Evolutionary conservation across 1,140 invertebrate species (phyloP).

Genomic region (Orius insidiosus): DNA sequence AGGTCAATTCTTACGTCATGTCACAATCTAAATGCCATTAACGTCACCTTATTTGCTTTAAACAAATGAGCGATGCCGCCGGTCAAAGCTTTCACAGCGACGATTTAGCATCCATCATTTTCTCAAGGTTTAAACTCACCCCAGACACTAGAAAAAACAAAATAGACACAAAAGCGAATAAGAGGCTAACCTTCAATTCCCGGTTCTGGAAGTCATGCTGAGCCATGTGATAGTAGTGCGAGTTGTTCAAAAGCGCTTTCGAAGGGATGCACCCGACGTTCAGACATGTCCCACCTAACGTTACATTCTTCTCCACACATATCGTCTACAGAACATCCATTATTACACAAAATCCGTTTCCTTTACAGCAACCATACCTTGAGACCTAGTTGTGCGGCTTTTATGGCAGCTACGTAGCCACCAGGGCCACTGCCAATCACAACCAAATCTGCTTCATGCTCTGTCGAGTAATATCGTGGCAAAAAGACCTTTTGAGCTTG

Average conservation of each 20-base stretch:
- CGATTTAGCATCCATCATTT: slow-evolving; percentile 79
- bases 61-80: slow-evolving; percentile 91
- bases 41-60: slow-evolving; percentile 84
- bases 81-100: slow-evolving; percentile 85
- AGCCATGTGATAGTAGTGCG: slow-evolving; percentile 95
- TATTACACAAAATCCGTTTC: too few species aligned
- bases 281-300: slow-evolving; percentile 92
- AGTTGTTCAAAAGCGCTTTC: slow-evolving; percentile 91
- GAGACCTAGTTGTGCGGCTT: slow-evolving; percentile 93
- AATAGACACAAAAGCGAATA: background rate
- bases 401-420: slow-evolving; percentile 98
- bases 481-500: too few species aligned
- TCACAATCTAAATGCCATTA: background rate
- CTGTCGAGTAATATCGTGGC: slow-evolving; percentile 38
- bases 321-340: slow-evolving; percentile 64
- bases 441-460: slow-evolving; percentile 77
- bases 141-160: slow-evolving; percentile 37
- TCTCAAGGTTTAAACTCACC: slow-evolving; percentile 67
- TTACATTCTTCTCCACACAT: slow-evolving; percentile 89
- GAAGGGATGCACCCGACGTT: slow-evolving; percentile 92
- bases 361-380: too few species aligned
- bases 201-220: slow-evolving; percentile 72
- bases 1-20: slow-evolving; percentile 7
- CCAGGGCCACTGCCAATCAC: slow-evolving; percentile 97
- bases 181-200: slow-evolving; percentile 58